Base-by-base conservation (phyloP, 2,888 invertebrate species). In the Scaptomyza cyrtandrae region DNA sequence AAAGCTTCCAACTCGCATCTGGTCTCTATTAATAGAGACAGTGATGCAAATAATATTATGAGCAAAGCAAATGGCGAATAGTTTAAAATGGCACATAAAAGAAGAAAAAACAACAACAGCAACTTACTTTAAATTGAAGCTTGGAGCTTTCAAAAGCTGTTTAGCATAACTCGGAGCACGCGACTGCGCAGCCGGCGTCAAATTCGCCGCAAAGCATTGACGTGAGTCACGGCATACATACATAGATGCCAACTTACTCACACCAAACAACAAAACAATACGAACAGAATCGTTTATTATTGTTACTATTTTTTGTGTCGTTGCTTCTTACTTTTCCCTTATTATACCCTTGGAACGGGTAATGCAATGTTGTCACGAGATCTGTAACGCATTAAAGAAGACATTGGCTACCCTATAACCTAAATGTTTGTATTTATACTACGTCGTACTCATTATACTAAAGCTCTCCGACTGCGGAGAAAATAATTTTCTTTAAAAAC, bases 131-230 rank as follows among this genome's bases (percentile, higher is more conserved):
- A 41, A 67, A 60, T 57, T 65, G 57, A 43, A 58, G 58, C 58
- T 71, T 19, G 16, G 35, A 69, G 61, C 57, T 61, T 58, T 39
- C 45, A 53, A 60, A 71, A 27, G 60, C 54, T 75, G 35, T 52
- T 74, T 58, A 75, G 31, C 74, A 74, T 75, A 76, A 44, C 43
- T 70, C 33, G 44, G 7, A 69, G 60, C 75, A 74, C 60, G 70
- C 70, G 64, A 70, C 70, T 74, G 75, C 70, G 75, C 70, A 60
- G 75, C 54, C 52, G 46, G 50, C 60, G 39, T 44, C 44, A 59
- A 73, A 73, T 75, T 76, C 64, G 62, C 64, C 24, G 58, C 67
- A 45, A 50, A 71, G 37, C 46, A 57, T 74, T 60, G 41, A 29
- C 49, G 70, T 74, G 64, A 75, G 75, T 75, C 75, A 74, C 70